phyloP scores from a whole-genome alignment of 2,113 vertebrate species.

The Entosphenus tridentatus region DNA sequence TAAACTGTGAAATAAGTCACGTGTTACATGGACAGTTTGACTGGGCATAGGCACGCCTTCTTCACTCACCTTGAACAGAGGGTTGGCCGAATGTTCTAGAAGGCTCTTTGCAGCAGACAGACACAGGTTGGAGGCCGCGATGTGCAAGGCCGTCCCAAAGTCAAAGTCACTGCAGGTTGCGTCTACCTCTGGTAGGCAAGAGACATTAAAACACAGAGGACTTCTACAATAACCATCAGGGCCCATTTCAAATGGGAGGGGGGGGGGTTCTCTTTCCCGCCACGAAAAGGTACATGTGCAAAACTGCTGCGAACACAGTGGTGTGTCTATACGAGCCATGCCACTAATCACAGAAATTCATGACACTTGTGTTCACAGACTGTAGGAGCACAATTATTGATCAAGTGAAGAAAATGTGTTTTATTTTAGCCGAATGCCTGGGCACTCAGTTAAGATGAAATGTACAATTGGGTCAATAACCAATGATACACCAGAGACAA shows the following conservation, averaged over 20 bases:
- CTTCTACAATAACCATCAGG: not conserved
- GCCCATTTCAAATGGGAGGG: not conserved
- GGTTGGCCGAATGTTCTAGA: constrained; percentile 71
- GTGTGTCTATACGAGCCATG: not conserved
- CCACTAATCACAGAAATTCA: not conserved
- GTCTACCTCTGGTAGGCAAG: constrained; percentile 45
- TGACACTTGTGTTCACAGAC: no score
- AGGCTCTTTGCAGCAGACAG: constrained; percentile 54
- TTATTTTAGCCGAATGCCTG: no score
- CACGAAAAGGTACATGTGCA: constrained; percentile 18
- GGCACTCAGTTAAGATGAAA: no score
- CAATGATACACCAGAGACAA: no score
- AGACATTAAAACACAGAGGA: not conserved
- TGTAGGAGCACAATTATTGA: no score
- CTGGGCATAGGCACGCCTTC: not conserved
- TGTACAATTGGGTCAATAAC: no score
- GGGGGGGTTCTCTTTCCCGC: not conserved
- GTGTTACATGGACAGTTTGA: no score
- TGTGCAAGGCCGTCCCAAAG: constrained; percentile 86
- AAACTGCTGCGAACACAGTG: not conserved
- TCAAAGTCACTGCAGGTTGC: constrained; percentile 92
- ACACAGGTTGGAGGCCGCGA: constrained; percentile 78
- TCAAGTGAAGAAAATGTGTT: no score
- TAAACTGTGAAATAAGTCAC: no score
- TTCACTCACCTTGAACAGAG: constrained; percentile 61